A percentile compares a stretch with the other conserved stretches of the same genome.
Conservation (phyloP, 2,797 vertebrate genomes). For the Rachycentron canadum region DNA sequence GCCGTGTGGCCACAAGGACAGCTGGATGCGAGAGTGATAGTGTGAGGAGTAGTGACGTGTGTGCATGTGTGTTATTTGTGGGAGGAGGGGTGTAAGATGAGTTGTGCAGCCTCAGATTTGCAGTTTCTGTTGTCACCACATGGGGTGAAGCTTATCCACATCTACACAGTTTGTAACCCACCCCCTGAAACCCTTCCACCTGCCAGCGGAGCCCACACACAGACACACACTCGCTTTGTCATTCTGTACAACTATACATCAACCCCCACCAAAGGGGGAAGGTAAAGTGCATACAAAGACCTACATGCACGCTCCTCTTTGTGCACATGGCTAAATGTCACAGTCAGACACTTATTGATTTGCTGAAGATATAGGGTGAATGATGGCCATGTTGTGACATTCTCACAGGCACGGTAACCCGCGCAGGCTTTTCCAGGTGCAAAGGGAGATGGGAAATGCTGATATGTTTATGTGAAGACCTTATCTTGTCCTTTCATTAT, state of each 20-base stretch:
- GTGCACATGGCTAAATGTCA: conserved; percentile 79
- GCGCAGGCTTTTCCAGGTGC: conserved; percentile 39
- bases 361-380: conserved; percentile 74
- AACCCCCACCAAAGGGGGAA: conserved; percentile 35
- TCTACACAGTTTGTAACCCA: conserved; percentile 20
- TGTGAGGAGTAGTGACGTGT: conserved; percentile 23
- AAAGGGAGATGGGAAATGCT: conserved; percentile 61
- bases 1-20: conserved; percentile 70
- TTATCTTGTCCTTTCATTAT: conserved; percentile 79
- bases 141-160: conserved; percentile 55
- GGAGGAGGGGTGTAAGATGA: conserved; percentile 54
- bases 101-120: conserved; percentile 65
- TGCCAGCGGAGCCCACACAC: conserved; percentile 39
- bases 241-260: conserved; percentile 44
- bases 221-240: conserved; percentile 49
- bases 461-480: conserved; percentile 78
- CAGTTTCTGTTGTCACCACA: conserved; percentile 75
- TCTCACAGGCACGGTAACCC: conserved; percentile 59
- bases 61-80: conserved; percentile 17
- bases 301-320: conserved; percentile 30
- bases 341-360: conserved; percentile 76
- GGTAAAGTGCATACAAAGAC: conserved; percentile 55
- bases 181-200: background rate
- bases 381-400: conserved; percentile 78
- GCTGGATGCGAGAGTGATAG: conserved; percentile 65